Evolutionary conservation across 2,797 vertebrate genomes (phyloP).

Genomic region (Myotis vivesi): DNA sequence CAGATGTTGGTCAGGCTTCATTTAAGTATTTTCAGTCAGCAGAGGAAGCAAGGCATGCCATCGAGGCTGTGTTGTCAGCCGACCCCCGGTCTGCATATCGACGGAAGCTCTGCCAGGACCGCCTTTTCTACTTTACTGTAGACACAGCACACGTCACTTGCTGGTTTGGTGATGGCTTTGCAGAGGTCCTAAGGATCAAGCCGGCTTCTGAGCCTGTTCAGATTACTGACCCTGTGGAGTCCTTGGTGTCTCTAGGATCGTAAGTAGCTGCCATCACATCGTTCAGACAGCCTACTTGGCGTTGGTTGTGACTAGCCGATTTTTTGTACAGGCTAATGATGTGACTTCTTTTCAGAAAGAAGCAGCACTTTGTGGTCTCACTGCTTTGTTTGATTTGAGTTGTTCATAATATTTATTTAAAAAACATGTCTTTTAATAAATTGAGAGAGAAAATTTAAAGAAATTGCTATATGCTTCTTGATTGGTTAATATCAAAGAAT

Average conservation of each 20-base stretch:
- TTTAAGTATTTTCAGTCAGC: conserved; percentile 88
- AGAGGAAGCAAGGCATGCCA: conserved; percentile 87
- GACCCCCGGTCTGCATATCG: conserved; percentile 93
- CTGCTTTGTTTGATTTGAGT: neutral
- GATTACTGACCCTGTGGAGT: neutral
- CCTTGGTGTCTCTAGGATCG: neutral
- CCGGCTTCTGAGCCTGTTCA: neutral
- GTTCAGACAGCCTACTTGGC: neutral
- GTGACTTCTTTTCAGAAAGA: neutral
- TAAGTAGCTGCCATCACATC: neutral
- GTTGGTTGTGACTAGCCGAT: neutral
- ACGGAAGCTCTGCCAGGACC: conserved; percentile 88
- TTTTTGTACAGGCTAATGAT: neutral
- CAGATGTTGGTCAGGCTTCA: conserved; percentile 63
- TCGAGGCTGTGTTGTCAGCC: conserved; percentile 88
- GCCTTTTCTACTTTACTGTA: conserved; percentile 91
- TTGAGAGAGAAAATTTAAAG: neutral
- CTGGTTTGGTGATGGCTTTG: conserved; percentile 92
- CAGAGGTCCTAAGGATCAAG: conserved; percentile 89
- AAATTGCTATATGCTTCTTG: neutral
- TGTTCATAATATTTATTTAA: conserved; percentile 40
- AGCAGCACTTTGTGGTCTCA: neutral
- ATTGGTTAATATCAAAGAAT: neutral
- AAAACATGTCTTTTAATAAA: conserved; percentile 58
- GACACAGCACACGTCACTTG: conserved; percentile 90